Evolutionary conservation across 64 coral and sea anemone genomes (phyloP).

Genomic region (Montipora capricornis): DNA sequence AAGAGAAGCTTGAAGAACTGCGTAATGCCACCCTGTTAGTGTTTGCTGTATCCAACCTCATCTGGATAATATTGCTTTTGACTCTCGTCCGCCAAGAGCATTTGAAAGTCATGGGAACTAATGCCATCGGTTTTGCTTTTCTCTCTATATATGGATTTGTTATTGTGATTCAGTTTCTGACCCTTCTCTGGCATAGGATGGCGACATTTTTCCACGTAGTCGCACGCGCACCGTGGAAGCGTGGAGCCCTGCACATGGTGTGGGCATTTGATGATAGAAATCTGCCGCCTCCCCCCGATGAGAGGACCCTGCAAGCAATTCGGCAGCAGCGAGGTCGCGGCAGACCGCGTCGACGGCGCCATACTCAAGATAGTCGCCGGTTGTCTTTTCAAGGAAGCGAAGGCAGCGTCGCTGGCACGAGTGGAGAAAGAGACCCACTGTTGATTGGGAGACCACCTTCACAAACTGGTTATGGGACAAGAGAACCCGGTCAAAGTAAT

Average conservation of each 20-base stretch:
- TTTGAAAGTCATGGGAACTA: slow-evolving; percentile 66
- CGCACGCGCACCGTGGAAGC: slow-evolving; percentile 88
- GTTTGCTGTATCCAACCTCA: slow-evolving; percentile 71
- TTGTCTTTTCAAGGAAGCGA: not conserved
- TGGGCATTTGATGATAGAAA: slow-evolving; percentile 82
- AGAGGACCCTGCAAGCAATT: slow-evolving; percentile 49
- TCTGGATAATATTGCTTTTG: slow-evolving; percentile 87
- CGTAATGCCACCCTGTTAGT: slow-evolving; percentile 65
- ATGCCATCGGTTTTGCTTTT: slow-evolving; percentile 83
- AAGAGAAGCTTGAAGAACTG: slow-evolving; percentile 93
- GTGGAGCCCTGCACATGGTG: slow-evolving; percentile 49
- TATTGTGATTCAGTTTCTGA: slow-evolving; percentile 85
- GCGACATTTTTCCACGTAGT: slow-evolving; percentile 81
- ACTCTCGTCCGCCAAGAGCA: slow-evolving; percentile 33
- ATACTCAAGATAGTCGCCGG: not conserved
- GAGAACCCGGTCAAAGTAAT: not conserved
- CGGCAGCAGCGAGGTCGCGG: slow-evolving; percentile 3
- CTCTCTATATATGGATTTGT: slow-evolving; percentile 80
- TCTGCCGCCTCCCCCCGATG: slow-evolving; percentile 70
- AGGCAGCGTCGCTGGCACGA: not conserved
- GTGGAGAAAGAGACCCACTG: not conserved
- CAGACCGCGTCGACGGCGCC: not conserved
- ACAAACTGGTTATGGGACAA: not conserved
- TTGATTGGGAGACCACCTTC: not conserved
- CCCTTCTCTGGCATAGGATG: slow-evolving; percentile 89